Evolutionary conservation across 2,888 invertebrate genomes (phyloP), one percentile per base, ranked within the genome.

Genomic region (Epinotia nisella): DNA sequence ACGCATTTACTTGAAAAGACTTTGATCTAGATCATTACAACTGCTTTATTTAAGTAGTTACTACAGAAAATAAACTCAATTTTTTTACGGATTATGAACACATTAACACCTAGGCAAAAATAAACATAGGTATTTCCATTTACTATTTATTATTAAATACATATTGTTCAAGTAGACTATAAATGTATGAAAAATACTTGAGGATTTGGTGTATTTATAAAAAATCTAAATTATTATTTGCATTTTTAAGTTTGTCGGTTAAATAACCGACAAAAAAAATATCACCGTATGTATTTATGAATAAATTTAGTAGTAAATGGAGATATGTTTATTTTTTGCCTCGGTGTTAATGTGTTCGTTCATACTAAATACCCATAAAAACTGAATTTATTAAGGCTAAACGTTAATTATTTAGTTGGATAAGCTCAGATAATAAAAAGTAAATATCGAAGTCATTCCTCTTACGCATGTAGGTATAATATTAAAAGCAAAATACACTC

Each of bases 401-500:
- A 19, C 17, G 9, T 53, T 13, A 19, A 35, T 53, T 53, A 53
- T 51, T 24, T 21, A 17, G 29, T 51, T 49, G 1, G 49, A 29
- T 35, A 53, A 55, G n/a, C 21, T 62, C 62, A 29, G 24, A 49
- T 59, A 3, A 17, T 39, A 65, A 65, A 19, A 65, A 65, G 53
- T 35, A 29, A 7, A 9, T 53, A 17, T 53, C 39, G 39, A 19
- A 41, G 19, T 17, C 1, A 65, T 13, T 55, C 21, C 11, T 21
- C 19, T 13, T 35, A 53, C 11, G n/a, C 11, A 39, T 58, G 29
- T n/a, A n/a, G n/a, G n/a, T 35, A 59, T 39, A 53, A 35, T 9
- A 35, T 35, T 39, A 65, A 65, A 65, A 65, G 53, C 53, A 65
- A 65, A 53, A 53, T 53, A 65, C 65, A 65, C 53, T 65, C 53